Evolutionary conservation across 92 coral and sea anemone species (phyloP), one percentile per base, ranked within the genome.

Genomic region (Umimayanthus kanabou): DNA sequence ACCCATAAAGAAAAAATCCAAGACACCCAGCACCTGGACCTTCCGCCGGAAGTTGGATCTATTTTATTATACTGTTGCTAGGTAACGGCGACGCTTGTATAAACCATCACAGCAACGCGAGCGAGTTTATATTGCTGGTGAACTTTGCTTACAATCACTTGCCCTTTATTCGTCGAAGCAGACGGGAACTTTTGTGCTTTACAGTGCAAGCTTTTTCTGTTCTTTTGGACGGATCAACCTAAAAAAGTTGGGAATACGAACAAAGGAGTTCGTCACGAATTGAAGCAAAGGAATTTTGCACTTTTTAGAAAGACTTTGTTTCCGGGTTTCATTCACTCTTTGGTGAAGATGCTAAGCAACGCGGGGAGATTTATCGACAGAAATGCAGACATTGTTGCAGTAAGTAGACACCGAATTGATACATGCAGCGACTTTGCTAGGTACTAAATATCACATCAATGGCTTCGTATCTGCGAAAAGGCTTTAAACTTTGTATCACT

Each of bases 321-420:
- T 87, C 18, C 61, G 28, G 22, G 29, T 65, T 78, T 2, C 80
- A 58, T 42, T 8, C 28, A 7, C 15, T 22, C 28, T 33, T 39
- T 70, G n/a, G 25, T 73, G 72, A 80, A 92, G 33, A 96, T 96
- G 99, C 92, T 95, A 20, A 95, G 91, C 80, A 96, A 96, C 87
- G 81, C 90, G 64, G 99, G 98, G 6, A 96, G 82, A 89, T 96
- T 94, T 72, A 95, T 94, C 53, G 99, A 96, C 93, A 94, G 99
- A 91, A 96, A 93, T 89, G 94, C 91, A 14, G 97, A 96, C 79
- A 93, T 92, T 75, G 82, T 89, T 45, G 95, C 99, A 85, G 99
- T 95, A 95, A 91, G 96, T 84, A 74, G 9, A 28, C 40, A 25
- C 69, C 15, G 7, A 25, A n/a, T 1, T 7, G 18, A 42, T 8